Base-by-base conservation (phyloP, 2,888 invertebrate genomes). In the Tigriopus californicus region DNA sequence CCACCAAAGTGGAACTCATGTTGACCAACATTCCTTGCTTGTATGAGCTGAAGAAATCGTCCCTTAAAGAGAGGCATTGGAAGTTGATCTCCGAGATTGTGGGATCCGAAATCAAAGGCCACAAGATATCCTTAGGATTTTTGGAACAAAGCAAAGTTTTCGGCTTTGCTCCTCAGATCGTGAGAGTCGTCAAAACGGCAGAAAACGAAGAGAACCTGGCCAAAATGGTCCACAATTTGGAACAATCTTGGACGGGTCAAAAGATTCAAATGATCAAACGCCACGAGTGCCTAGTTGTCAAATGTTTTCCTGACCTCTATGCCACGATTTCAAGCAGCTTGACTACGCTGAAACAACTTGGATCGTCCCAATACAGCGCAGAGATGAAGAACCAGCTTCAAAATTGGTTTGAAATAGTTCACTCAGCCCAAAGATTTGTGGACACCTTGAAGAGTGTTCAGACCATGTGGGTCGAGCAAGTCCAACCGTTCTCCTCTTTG, bases 31-130 rank as follows among this genome's bases (percentile, higher is more conserved):
- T 56, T 22, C 56, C 56, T 11, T 20, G 20, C 10, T 18, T 56
- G n/a, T 46, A 44, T 4, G 46, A 56, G 22, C 46, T 56, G 18
- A 20, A 46, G 25, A 42, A 42, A 3, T 20, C 42, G n/a, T 20
- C 56, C 1, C 44, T 56, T 8, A 56, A 44, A 24, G 56, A 41
- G 24, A 18, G 56, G 1, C 56, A 56, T 42, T 56, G 56, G 56
- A 56, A 46, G 22, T 4, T 18, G 46, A 56, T 56, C 13, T 56
- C 42, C 12, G 56, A 56, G n/a, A 20, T 56, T 20, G 44, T 56
- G 42, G 56, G 56, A 3, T 20, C 44, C 10, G 56, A 56, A 15
- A 2, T 56, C 12, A 18, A 20, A 22, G 25, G 41, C 44, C n/a
- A 53, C 6, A 44, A 56, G 22, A 41, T 56, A n/a, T 46, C 42